Percentiles rank a stretch among this genome's conserved stretches.
These are phyloP conservation scores for Elmis aenea DNA, from an alignment of 2,888 invertebrate species.

Conservation along the genomic window DNA sequence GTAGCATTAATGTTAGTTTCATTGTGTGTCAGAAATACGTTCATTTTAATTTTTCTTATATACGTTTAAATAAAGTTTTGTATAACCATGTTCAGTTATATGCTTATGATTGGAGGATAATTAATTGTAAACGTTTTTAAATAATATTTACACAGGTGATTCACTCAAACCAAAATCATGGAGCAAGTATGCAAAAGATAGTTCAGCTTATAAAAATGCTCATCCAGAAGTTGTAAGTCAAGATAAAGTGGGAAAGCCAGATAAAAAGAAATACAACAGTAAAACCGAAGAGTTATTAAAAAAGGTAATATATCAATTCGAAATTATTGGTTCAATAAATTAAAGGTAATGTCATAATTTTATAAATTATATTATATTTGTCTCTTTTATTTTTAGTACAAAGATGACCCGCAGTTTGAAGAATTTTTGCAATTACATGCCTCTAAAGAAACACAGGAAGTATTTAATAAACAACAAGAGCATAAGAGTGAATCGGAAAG, in stretches of 20 bases:
- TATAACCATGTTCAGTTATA: constrained; percentile 1
- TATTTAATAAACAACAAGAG: too few species aligned
- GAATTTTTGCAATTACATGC: constrained; percentile 87
- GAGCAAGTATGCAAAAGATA: constrained; percentile 87
- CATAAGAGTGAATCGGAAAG: too few species aligned
- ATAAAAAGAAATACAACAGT: constrained; percentile 36
- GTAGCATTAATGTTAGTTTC: too few species aligned
- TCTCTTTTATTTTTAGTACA: constrained; percentile 53
- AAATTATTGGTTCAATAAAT: too few species aligned
- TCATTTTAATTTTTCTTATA: too few species aligned
- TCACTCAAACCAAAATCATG: constrained; percentile 79
- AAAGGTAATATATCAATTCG: too few species aligned
- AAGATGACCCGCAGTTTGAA: constrained; percentile 82
- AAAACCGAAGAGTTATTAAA: constrained; percentile 63
- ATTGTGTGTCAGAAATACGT: too few species aligned
- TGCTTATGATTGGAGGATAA: neutral
- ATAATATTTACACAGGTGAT: constrained; percentile 46
- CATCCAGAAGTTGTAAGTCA: constrained; percentile 43
- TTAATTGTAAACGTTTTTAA: neutral
- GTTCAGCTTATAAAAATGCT: constrained; percentile 58
- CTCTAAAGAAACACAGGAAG: constrained; percentile 43
- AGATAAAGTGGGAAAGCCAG: constrained; percentile 29
- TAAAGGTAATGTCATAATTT: neutral
- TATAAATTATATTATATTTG: constrained; percentile 8
- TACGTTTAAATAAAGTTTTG: constrained; percentile 7